Evolutionary conservation across 2,888 invertebrate species (phyloP).

Genomic region (Pegoplata infirma): DNA sequence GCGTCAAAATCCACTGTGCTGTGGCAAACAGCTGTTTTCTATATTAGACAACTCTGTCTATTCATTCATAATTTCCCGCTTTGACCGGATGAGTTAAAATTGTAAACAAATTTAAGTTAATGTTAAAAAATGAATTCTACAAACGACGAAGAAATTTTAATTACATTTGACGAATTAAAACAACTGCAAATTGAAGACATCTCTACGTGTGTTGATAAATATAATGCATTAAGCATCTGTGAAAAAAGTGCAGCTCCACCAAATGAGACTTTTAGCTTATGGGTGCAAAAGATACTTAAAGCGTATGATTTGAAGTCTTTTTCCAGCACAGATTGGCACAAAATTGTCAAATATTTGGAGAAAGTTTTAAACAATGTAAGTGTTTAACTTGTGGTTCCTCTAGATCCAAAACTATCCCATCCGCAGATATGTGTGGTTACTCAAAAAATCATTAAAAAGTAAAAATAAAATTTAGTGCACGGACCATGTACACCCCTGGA

Average conservation of each 20-base stretch:
- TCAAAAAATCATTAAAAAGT: no score
- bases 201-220: constrained; percentile 24
- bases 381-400: no score
- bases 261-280: constrained; percentile 46
- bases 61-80: background rate
- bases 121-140: constrained; percentile 34
- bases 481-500: no score
- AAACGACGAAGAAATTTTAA: constrained; percentile 20
- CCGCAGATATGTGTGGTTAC: no score
- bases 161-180: constrained; percentile 45
- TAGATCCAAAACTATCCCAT: no score
- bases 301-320: constrained; percentile 34
- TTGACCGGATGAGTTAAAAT: no score
- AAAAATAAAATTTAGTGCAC: no score
- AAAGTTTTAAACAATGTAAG: constrained; percentile 37
- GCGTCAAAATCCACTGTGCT: no score
- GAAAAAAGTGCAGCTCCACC: constrained; percentile 24
- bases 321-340: constrained; percentile 29
- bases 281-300: constrained; percentile 50
- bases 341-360: constrained; percentile 37
- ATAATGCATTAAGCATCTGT: constrained; percentile 38
- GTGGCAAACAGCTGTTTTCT: background rate
- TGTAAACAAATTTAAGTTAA: no score
- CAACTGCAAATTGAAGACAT: constrained; percentile 29
- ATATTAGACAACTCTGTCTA: background rate